Evolutionary conservation across 1,140 invertebrate genomes (phyloP).

Genomic region (Steinernema feltiae): DNA sequence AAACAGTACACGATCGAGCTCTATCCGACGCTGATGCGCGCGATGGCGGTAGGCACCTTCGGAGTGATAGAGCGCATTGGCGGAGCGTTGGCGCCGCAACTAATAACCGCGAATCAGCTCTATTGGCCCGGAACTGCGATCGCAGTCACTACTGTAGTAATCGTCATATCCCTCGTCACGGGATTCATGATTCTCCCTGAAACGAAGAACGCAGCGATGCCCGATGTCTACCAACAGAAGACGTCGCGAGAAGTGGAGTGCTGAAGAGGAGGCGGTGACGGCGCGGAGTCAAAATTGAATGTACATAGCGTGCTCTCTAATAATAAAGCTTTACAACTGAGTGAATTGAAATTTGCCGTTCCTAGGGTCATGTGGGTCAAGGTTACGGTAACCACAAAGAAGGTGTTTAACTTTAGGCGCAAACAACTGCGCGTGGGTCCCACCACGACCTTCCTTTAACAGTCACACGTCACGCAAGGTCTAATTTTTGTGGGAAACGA

Average conservation of each 20-base stretch:
- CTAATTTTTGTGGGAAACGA: conserved; percentile 2
- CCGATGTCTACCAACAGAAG: conserved; percentile 25
- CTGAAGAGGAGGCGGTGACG: not conserved
- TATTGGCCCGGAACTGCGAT: conserved; percentile 37
- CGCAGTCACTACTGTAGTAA: conserved; percentile 34
- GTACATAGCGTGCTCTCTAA: conserved; percentile 9
- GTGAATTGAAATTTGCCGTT: not conserved
- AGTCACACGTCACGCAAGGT: not conserved
- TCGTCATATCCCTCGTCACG: conserved; percentile 26
- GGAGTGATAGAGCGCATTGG: conserved; percentile 41
- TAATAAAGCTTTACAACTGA: not conserved
- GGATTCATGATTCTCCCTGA: conserved; percentile 37
- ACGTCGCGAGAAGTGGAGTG: not conserved
- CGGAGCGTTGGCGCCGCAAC: conserved; percentile 38
- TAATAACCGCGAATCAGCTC: conserved; percentile 34
- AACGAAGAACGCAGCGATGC: conserved; percentile 34
- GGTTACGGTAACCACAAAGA: no score
- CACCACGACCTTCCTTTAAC: not conserved
- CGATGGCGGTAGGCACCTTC: conserved; percentile 38
- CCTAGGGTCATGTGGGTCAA: not conserved
- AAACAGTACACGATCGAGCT: conserved; percentile 48
- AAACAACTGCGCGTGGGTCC: not conserved
- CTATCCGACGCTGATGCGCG: conserved; percentile 45
- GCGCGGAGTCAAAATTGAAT: not conserved
- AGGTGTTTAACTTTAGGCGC: no score